Conservation (phyloP, 2,888 invertebrate genomes). For the Lasioglossum pauxillum region DNA sequence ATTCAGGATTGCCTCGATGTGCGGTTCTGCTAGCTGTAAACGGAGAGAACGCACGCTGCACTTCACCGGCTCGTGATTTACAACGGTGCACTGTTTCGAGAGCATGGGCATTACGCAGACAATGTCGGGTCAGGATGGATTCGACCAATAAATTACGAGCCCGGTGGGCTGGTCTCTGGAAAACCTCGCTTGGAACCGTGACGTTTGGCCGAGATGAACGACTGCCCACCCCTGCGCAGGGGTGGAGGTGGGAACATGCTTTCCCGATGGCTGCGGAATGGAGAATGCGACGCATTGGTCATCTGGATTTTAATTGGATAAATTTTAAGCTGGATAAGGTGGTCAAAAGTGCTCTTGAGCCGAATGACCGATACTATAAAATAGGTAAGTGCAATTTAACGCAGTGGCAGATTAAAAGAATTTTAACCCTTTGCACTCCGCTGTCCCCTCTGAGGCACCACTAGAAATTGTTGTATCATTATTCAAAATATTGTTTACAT, state of each 20-base stretch:
- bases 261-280: conserved; percentile 3
- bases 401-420: background rate
- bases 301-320: too few relatives aligned
- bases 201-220: background rate
- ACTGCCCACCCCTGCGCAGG: background rate
- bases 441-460: too few relatives aligned
- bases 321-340: too few relatives aligned
- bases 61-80: conserved; percentile 46
- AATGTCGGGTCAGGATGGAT: conserved; percentile 32
- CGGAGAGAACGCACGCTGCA: background rate
- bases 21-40: background rate
- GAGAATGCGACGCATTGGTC: background rate
- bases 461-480: too few relatives aligned
- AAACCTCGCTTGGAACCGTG: conserved; percentile 17
- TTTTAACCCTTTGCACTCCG: too few relatives aligned
- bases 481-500: too few relatives aligned
- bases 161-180: conserved; percentile 18
- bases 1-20: background rate
- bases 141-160: conserved; percentile 29
- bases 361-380: background rate
- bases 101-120: conserved; percentile 32
- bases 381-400: background rate
- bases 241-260: background rate
- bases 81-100: background rate
- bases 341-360: too few relatives aligned